phyloP scores from a whole-genome alignment of 2,888 invertebrate species.

The Danaus chrysippus region DNA sequence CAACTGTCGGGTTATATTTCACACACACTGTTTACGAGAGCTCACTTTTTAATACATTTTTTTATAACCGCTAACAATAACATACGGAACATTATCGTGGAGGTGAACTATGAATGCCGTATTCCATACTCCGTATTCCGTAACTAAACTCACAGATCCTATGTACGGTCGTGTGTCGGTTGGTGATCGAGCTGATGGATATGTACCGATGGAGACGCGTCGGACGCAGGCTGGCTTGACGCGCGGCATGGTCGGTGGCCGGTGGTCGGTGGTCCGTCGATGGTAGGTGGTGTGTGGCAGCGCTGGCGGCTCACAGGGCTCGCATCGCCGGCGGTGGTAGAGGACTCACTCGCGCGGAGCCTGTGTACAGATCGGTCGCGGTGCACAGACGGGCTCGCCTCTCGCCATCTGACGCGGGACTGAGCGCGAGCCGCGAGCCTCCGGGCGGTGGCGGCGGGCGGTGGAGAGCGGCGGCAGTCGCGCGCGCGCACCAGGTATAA shows the following conservation, averaged over 20 bases:
- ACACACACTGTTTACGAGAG: constrained; percentile 73
- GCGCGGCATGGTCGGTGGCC: constrained; percentile 61
- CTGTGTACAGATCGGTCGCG: constrained; percentile 40
- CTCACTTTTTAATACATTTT: constrained; percentile 79
- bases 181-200: constrained; percentile 36
- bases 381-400: constrained; percentile 62
- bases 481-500: constrained; percentile 82
- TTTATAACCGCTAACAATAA: constrained; percentile 82
- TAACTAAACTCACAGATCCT: constrained; percentile 29
- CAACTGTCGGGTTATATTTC: constrained; percentile 21
- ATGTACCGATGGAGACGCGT: constrained; percentile 78
- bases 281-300: constrained; percentile 33
- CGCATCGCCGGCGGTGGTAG: constrained; percentile 61
- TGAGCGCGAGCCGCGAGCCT: constrained; percentile 69
- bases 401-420: constrained; percentile 79
- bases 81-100: constrained; percentile 50
- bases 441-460: constrained; percentile 56
- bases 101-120: constrained; percentile 23
- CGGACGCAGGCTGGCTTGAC: constrained; percentile 77
- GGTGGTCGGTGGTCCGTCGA: no score
- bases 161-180: constrained; percentile 48
- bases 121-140: not conserved
- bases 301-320: constrained; percentile 64
- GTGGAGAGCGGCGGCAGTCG: constrained; percentile 46
- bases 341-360: constrained; percentile 43